Conservation (phyloP, 1,140 invertebrate genomes). For the Gonatopus flavifemur region DNA sequence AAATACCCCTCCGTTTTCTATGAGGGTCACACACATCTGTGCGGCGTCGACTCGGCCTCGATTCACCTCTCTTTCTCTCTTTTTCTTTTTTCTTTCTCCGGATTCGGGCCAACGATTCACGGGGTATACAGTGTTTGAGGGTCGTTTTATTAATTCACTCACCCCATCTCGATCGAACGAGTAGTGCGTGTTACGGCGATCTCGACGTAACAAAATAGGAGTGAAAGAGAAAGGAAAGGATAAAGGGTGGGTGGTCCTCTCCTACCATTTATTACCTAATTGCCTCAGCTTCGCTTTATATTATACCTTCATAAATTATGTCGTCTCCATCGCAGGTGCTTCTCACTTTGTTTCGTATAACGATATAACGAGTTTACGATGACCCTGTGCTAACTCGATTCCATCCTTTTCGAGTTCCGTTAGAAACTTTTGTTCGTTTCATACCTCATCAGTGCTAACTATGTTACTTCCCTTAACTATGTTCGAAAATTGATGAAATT, state of each 20-base stretch:
- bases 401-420: background rate
- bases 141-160: slow-evolving; percentile 48
- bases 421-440: no score
- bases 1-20: slow-evolving; percentile 26
- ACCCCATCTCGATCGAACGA: slow-evolving; percentile 26
- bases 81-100: no score
- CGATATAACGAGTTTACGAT: background rate
- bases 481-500: no score
- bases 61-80: no score
- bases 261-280: slow-evolving; percentile 40
- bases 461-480: no score
- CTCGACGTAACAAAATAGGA: slow-evolving; percentile 12
- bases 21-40: slow-evolving; percentile 41
- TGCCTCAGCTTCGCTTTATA: slow-evolving; percentile 19
- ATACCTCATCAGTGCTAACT: no score
- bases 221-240: background rate
- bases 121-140: no score
- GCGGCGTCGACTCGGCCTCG: slow-evolving; percentile 23
- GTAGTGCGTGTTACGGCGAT: background rate
- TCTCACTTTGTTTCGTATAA: no score
- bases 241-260: slow-evolving; percentile 20
- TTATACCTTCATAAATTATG: slow-evolving; percentile 32
- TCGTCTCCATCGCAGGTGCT: slow-evolving; percentile 25
- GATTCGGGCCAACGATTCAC: no score
- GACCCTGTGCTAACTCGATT: background rate